Conservation (phyloP, 2,113 vertebrate genomes). For the Burhinus oedicnemus region DNA sequence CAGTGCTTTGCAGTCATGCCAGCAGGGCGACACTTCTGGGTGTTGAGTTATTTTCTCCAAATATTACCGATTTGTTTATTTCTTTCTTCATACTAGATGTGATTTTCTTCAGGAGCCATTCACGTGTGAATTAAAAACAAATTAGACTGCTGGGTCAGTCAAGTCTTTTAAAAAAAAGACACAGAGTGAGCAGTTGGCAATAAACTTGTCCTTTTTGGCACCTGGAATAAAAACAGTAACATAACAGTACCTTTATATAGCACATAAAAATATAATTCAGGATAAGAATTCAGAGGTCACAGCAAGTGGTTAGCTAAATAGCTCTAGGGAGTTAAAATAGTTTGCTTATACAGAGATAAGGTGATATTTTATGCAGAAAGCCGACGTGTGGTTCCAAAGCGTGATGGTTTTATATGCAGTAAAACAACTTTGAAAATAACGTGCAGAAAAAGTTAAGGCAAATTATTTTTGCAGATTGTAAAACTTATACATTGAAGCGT, state of each 20-base stretch:
- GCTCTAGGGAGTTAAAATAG: constrained; percentile 62
- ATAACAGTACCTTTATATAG: constrained; percentile 75
- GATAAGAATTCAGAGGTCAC: constrained; percentile 76
- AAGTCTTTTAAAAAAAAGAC: constrained; percentile 15
- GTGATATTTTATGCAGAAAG: constrained; percentile 61
- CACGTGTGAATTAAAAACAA: constrained; percentile 63
- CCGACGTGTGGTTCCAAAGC: constrained; percentile 16
- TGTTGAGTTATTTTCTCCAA: background rate
- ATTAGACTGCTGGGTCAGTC: constrained; percentile 39
- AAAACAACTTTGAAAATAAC: constrained; percentile 35
- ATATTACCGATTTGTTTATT: background rate
- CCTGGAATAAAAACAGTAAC: constrained; percentile 74
- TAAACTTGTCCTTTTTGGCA: constrained; percentile 74
- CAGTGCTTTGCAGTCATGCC: background rate
- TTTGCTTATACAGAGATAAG: constrained; percentile 72
- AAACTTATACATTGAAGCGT: background rate
- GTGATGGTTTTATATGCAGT: constrained; percentile 10
- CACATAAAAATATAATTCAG: constrained; percentile 76
- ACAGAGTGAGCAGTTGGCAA: constrained; percentile 67
- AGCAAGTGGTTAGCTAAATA: constrained; percentile 79
- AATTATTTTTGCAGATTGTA: constrained; percentile 15
- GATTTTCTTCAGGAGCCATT: constrained; percentile 62
- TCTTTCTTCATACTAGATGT: background rate
- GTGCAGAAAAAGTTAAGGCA: background rate
- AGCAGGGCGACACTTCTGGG: background rate